These are phyloP conservation scores for Pangasianodon hypophthalmus DNA, from an alignment of 2,113 vertebrate species.

Conservation along the genomic window DNA sequence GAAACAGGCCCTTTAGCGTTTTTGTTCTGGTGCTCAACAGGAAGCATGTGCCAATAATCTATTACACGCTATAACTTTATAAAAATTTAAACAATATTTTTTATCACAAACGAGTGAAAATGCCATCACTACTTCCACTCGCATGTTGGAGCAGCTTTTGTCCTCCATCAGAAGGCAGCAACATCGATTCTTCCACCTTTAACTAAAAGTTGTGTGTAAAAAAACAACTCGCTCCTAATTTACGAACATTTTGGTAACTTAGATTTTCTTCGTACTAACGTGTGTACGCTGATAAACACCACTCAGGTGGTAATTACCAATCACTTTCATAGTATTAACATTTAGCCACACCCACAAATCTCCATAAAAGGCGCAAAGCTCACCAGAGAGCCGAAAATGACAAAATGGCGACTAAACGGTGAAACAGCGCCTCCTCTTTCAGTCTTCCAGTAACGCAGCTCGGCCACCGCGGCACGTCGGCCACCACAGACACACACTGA, in stretches of 20 bases:
- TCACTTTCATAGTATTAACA: background rate
- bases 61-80: background rate
- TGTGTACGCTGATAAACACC: background rate
- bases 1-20: background rate
- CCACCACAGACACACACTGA: background rate
- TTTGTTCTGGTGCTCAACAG: background rate
- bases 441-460: background rate
- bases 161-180: background rate
- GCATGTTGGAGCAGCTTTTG: background rate
- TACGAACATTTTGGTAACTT: background rate
- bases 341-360: constrained; percentile 6
- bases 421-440: background rate
- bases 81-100: background rate
- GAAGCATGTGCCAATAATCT: background rate
- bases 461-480: background rate
- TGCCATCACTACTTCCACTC: background rate
- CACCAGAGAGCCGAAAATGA: background rate
- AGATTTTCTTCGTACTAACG: too few relatives aligned
- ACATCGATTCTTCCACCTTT: background rate
- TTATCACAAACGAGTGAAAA: background rate
- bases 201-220: background rate
- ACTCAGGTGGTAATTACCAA: background rate
- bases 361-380: background rate
- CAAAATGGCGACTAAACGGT: background rate
- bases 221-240: background rate